phyloP scores from a whole-genome alignment of 2,113 vertebrate genomes.

The Lophochroa leadbeateri region DNA sequence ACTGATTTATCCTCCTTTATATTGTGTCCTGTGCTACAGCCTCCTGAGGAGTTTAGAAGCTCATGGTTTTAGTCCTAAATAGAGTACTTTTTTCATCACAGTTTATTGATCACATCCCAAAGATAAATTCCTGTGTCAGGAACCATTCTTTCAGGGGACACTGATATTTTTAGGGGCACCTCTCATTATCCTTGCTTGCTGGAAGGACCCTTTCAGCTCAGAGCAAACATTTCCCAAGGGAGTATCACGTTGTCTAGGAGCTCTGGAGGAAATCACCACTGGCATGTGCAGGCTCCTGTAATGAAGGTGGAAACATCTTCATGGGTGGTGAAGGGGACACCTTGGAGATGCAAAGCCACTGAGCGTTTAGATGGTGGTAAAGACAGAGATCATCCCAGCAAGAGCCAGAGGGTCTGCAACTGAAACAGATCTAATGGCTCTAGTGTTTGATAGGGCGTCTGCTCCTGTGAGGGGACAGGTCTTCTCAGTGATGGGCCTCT shows the following conservation, averaged over 20 bases:
- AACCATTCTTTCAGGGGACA: background rate
- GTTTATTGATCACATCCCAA: background rate
- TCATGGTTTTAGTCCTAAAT: background rate
- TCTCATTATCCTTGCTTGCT: background rate
- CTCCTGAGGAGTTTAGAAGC: background rate
- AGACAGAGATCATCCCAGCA: background rate
- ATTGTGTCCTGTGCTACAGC: background rate
- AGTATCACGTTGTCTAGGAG: background rate
- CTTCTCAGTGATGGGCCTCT: background rate
- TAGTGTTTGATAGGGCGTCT: accelerated
- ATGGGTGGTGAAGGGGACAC: background rate
- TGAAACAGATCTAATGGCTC: background rate
- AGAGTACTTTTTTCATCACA: background rate
- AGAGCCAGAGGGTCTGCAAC: background rate
- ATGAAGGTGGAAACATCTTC: background rate
- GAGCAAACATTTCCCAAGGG: background rate
- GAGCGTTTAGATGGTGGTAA: background rate
- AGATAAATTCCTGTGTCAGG: background rate
- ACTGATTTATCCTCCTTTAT: background rate
- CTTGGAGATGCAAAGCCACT: background rate
- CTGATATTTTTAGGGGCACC: background rate
- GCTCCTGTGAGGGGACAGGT: background rate
- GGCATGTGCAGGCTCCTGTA: background rate
- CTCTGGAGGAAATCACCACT: background rate
- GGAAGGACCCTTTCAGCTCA: background rate